Evolutionary conservation across 2,113 vertebrate species (phyloP), one percentile per base, ranked within the genome.

Genomic region (Marmota flaviventris): DNA sequence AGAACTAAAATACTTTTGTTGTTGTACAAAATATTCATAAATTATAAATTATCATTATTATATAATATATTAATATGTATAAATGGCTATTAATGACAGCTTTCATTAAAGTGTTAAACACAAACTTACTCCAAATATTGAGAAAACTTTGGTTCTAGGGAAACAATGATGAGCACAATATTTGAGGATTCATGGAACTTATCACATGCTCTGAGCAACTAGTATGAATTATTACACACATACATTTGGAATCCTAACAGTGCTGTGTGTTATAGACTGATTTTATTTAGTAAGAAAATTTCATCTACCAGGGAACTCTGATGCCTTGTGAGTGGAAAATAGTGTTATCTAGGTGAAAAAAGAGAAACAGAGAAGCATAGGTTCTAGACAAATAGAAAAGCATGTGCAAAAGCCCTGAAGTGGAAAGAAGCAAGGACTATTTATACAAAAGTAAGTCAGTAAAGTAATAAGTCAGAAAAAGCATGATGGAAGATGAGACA

Each of bases 41-140:
- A 85, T 63, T 69, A 14, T 4, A 84, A 89, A 95, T 58, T 48
- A 81, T 91, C 48, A 69, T 78, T n/a, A 87, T 85, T 82, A 45
- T 78, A 93, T 81, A 73, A 88, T 72, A 85, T 77, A 29, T 69
- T 83, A 77, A 70, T 82, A 82, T 67, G 81, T 85, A 29, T 91
- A 76, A 91, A 84, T 83, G 24, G 16, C 22, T 83, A 0, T 70
- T 51, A 78, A 93, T 72, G 81, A 88, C 24, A 45, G 14, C 51
- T 32, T 93, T 56, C 48, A 92, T 70, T 58, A 67, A 58, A 92
- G 27, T 65, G 22, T 76, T 88, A 87, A 83, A 53, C 9, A 56
- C 20, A 78, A 61, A 73, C 39, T 94, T 39, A 39, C 14, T 77
- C 12, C 89, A 81, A 88, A 81, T 72, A 48, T 39, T 53, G 42